phyloP scores from a whole-genome alignment of 2,113 vertebrate genomes.

The Chionomys nivalis region DNA sequence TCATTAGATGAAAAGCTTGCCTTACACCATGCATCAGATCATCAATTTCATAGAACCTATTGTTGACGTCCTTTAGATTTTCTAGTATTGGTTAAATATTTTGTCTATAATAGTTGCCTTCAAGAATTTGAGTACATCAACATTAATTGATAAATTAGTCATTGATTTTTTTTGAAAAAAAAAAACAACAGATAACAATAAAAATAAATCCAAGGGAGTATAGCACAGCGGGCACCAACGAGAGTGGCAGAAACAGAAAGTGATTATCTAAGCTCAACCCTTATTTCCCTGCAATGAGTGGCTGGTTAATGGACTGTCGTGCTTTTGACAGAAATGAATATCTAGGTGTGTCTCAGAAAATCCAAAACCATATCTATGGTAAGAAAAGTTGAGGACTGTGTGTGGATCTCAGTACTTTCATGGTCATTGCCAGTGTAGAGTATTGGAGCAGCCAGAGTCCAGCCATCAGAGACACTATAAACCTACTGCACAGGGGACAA shows the following conservation, averaged over 20 bases:
- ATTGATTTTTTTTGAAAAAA: slow-evolving; percentile 11
- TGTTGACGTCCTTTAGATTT: slow-evolving; percentile 55
- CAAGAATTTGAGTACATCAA: slow-evolving; percentile 46
- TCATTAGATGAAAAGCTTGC: slow-evolving; percentile 18
- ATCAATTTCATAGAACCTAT: background rate
- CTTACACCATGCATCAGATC: background rate
- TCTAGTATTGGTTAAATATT: slow-evolving; percentile 64
- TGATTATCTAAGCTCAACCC: background rate
- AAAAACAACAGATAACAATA: slow-evolving; percentile 29
- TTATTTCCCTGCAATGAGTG: background rate
- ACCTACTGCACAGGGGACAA: background rate
- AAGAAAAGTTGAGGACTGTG: slow-evolving; percentile 11
- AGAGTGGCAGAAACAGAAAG: background rate
- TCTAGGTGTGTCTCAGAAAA: slow-evolving; percentile 31
- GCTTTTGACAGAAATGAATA: slow-evolving; percentile 56
- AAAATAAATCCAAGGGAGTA: slow-evolving; percentile 57
- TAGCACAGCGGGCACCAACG: background rate
- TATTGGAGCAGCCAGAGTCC: background rate
- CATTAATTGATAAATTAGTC: slow-evolving; percentile 70
- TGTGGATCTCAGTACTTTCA: background rate
- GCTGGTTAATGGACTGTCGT: slow-evolving; percentile 47
- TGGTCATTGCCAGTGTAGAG: background rate
- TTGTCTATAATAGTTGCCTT: slow-evolving; percentile 66
- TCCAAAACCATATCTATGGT: slow-evolving; percentile 57
- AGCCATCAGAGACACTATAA: background rate